Evolutionary conservation across 2,797 vertebrate species (phyloP), one percentile per base, ranked within the genome.

Genomic region (Gymnothorax reevesii): DNA sequence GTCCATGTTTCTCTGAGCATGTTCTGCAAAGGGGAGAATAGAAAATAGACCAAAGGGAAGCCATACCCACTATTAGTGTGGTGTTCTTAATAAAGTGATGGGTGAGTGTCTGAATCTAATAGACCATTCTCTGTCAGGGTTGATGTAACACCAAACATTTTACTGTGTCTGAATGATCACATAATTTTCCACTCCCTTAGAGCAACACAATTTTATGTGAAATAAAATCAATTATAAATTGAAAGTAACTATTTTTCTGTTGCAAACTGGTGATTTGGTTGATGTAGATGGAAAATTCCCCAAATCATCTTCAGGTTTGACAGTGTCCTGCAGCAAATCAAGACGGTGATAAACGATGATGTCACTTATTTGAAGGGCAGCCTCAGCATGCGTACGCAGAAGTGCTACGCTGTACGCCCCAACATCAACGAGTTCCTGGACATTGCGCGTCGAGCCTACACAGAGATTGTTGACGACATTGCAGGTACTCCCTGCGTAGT

Each of bases 401-500:
- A 99, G 88, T 99, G 98, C 92, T 99, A 99, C 0, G 99, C 99
- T 10, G 97, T 99, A 77, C 97, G 96, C 2, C 97, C 98, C 4
- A 96, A 98, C 89, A 95, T 99, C 90, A 99, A 96, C 52, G 97
- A 98, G 90, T 98, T 98, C 92, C 97, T 99, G 0, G 99, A 99
- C 90, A 98, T 99, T 89, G 96, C 98, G 49, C 95, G 98, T 55
- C 96, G 96, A 92, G 98, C 97, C 12, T 99, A 99, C 89, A 98
- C 98, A 17, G 99, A 99, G 92, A 98, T 99, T 83, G 97, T 99
- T 83, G 99, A 99, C 87, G 98, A 99, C 94, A 97, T 99, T 91
- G 96, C 98, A 95, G 98, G 98, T 99, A 85, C 12, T 87, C 7
- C 12, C 85, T 22, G 73, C 20, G 25, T 42, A 8, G 8, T 64